Evolutionary conservation across 2,797 vertebrate genomes (phyloP).

Genomic region (Onychomys torridus): DNA sequence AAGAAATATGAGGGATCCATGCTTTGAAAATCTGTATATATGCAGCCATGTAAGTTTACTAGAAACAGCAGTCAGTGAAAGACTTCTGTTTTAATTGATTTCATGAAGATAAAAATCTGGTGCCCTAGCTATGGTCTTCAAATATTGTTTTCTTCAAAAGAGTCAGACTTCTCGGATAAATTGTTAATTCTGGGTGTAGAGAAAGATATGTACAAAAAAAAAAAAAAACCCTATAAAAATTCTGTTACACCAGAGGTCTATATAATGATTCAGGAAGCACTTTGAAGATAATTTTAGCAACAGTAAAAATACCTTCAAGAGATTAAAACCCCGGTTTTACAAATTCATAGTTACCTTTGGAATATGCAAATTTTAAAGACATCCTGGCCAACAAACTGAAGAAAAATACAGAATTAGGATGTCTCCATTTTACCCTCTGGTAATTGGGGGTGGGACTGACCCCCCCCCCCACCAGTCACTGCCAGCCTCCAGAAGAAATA

Average conservation of each 20-base stretch:
- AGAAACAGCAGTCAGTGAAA: conserved; percentile 35
- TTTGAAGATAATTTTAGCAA: conserved; percentile 24
- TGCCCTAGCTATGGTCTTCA: not conserved
- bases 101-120: not conserved
- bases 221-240: not conserved
- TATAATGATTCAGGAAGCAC: conserved; percentile 13
- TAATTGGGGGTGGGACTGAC: not conserved
- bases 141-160: conserved; percentile 15
- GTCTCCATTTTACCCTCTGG: not conserved
- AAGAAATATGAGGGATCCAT: not conserved
- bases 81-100: conserved; percentile 9
- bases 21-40: conserved; percentile 17
- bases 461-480: not conserved
- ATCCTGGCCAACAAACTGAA: not conserved
- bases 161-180: conserved; percentile 1
- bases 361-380: conserved; percentile 34
- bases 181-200: not conserved
- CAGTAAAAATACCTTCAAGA: conserved; percentile 11
- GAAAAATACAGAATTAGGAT: not conserved
- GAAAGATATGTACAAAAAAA: not conserved
- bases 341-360: not conserved
- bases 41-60: not conserved
- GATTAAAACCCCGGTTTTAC: not conserved
- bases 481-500: not conserved
- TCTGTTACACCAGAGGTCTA: not conserved